Conservation (phyloP, 1,140 invertebrate genomes). For the Himalopsyche phryganea region DNA sequence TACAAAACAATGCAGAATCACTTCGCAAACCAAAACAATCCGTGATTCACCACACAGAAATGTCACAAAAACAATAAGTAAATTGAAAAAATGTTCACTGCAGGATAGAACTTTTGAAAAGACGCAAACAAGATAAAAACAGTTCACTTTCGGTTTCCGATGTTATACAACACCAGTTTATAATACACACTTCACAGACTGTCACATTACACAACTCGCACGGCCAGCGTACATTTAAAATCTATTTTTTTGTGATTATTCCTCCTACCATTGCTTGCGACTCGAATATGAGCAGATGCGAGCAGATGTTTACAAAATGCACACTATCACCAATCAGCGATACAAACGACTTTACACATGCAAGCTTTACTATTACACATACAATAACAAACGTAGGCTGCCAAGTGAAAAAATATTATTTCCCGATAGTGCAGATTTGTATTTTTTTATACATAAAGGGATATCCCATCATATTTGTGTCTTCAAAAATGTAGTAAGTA, state of each 20-base stretch:
- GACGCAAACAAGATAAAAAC: constrained; percentile 1
- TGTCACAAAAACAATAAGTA: constrained; percentile 5
- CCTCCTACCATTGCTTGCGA: not conserved
- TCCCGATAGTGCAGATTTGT: too few relatives aligned
- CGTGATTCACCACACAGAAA: constrained; percentile 1
- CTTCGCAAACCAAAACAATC: too few relatives aligned
- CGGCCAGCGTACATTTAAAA: constrained; percentile 10
- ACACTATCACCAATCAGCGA: not conserved
- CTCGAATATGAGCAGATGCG: not conserved
- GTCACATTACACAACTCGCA: not conserved
- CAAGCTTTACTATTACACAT: too few relatives aligned
- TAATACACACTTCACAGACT: not conserved
- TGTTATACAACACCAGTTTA: constrained; percentile 12
- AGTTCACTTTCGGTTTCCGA: constrained; percentile 19
- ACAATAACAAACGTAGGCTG: too few relatives aligned
- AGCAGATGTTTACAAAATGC: constrained; percentile 13
- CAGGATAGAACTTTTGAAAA: constrained; percentile 11
- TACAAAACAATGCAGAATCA: too few relatives aligned
- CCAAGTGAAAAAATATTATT: too few relatives aligned
- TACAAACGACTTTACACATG: too few relatives aligned
- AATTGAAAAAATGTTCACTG: constrained; percentile 9
- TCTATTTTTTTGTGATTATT: not conserved
- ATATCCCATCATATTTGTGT: too few relatives aligned
- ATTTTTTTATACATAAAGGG: too few relatives aligned
- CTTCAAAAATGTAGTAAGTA: too few relatives aligned